Percentiles rank a stretch among this genome's conserved stretches.
Conservation (phyloP, 1,140 invertebrate species). For the Conus ventricosus region DNA sequence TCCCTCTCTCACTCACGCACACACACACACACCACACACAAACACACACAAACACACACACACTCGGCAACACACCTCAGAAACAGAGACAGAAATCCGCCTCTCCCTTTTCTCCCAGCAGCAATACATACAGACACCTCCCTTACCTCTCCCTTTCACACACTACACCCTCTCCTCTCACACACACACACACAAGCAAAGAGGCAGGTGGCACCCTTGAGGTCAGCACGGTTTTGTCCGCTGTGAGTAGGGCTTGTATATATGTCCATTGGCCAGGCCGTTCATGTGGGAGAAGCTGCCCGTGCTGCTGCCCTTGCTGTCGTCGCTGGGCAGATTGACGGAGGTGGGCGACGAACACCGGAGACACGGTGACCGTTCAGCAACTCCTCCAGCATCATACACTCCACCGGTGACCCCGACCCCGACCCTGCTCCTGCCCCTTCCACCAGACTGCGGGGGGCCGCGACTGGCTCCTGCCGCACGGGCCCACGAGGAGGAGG, state of each 20-base stretch:
- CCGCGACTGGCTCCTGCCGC: background rate
- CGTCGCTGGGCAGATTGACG: conserved; percentile 64
- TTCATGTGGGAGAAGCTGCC: conserved; percentile 67
- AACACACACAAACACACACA: too few species aligned
- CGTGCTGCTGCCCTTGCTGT: conserved; percentile 74
- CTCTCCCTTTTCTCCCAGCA: background rate
- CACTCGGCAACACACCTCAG: background rate
- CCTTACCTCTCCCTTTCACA: background rate
- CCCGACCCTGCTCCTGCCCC: conserved; percentile 43
- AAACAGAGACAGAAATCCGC: background rate
- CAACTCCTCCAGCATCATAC: conserved; percentile 51
- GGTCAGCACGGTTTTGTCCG: conserved; percentile 60
- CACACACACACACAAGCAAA: background rate
- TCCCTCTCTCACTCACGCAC: background rate
- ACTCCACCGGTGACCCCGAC: conserved; percentile 53
- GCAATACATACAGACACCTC: background rate
- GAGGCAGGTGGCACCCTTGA: too few species aligned
- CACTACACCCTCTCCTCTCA: background rate
- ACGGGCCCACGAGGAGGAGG: background rate
- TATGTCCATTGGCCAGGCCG: conserved; percentile 73
- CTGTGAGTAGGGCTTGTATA: conserved; percentile 43
- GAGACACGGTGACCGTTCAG: conserved; percentile 47
- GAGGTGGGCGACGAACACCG: conserved; percentile 58
- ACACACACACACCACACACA: background rate
- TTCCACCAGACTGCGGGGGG: conserved; percentile 16